These are phyloP conservation scores for Drosophila percnosoma DNA, from an alignment of 2,888 invertebrate species.

Conservation along the genomic window DNA sequence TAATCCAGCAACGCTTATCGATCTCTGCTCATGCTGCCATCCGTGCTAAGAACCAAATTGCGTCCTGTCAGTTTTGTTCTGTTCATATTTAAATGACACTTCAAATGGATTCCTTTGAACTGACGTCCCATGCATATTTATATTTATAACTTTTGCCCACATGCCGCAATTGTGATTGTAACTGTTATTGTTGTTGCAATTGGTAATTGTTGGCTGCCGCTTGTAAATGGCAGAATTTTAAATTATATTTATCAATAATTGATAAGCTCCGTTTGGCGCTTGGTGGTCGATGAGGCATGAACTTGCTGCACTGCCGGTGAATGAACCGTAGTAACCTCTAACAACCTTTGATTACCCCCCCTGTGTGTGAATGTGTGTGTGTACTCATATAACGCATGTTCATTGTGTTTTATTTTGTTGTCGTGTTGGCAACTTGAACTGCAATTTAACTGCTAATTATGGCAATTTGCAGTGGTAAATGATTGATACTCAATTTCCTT, in stretches of 20 bases:
- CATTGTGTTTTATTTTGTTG: background rate
- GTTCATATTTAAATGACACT: background rate
- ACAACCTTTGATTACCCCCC: slow-evolving; percentile 39
- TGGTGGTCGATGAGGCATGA: slow-evolving; percentile 1
- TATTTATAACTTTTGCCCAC: background rate
- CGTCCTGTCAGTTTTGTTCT: background rate
- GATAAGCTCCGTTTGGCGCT: slow-evolving; percentile 17
- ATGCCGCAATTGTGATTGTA: background rate
- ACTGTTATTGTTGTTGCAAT: slow-evolving; percentile 17
- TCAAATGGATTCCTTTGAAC: slow-evolving; percentile 30
- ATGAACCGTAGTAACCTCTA: slow-evolving; percentile 79
- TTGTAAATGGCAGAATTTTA: slow-evolving; percentile 27
- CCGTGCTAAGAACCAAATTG: background rate
- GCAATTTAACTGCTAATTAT: slow-evolving; percentile 63
- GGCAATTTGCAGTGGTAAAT: slow-evolving; percentile 56
- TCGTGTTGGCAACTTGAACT: slow-evolving; percentile 24
- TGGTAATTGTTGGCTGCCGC: slow-evolving; percentile 19
- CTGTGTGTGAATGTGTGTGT: background rate
- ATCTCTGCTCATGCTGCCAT: background rate
- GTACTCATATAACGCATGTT: background rate
- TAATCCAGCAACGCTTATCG: background rate
- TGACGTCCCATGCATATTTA: slow-evolving; percentile 34
- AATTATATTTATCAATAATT: slow-evolving; percentile 44
- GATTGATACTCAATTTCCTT: slow-evolving; percentile 47
- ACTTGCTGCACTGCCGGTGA: slow-evolving; percentile 53